Conservation (phyloP, 1,140 invertebrate species). For the Pachypsylla venusta region DNA sequence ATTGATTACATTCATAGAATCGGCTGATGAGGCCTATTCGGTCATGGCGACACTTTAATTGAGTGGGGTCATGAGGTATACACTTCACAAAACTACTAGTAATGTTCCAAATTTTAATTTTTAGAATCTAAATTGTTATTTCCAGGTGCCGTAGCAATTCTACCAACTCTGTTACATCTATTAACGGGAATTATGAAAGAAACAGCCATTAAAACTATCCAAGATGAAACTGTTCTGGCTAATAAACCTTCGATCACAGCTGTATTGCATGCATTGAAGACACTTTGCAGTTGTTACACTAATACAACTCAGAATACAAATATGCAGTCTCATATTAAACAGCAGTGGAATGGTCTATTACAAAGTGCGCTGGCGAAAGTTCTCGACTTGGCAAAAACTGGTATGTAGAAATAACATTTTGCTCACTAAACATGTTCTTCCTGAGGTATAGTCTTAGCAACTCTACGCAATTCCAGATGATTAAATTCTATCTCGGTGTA, state of each 20-base stretch:
- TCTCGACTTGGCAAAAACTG: constrained; percentile 76
- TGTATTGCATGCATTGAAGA: constrained; percentile 47
- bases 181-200: constrained; percentile 78
- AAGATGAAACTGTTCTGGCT: constrained; percentile 37
- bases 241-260: constrained; percentile 44
- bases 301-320: no score
- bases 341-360: constrained; percentile 59
- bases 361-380: constrained; percentile 77
- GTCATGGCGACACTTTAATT: neutral
- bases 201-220: constrained; percentile 43
- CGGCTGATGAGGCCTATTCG: neutral
- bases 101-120: no score
- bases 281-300: constrained; percentile 34
- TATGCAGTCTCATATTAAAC: neutral
- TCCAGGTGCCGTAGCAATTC: constrained; percentile 64
- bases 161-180: constrained; percentile 85
- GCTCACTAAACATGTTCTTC: neutral
- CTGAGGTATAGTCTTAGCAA: neutral
- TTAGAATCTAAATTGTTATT: no score
- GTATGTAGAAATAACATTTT: constrained; percentile 26
- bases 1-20: neutral
- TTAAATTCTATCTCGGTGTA: no score
- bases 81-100: no score
- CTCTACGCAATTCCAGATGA: no score
- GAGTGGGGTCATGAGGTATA: no score